Conservation (phyloP, 2,797 vertebrate species). For the Hydrolagus colliei region DNA sequence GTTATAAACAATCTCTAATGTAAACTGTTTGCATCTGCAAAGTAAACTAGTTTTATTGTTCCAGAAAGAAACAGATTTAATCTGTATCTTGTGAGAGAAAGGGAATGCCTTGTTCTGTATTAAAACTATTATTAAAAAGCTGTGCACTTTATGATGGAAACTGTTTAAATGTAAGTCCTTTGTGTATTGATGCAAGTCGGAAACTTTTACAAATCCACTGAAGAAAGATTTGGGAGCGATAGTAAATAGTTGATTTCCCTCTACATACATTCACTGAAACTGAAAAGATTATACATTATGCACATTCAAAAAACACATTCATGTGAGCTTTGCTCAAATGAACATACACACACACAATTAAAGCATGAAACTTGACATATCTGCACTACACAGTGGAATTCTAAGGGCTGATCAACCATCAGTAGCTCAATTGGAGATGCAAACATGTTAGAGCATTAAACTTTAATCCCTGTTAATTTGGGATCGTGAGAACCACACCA, state of each 20-base stretch:
- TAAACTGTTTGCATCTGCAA: conserved; percentile 21
- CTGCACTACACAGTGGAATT: background rate
- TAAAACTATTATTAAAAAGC: background rate
- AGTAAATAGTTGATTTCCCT: background rate
- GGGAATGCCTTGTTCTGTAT: background rate
- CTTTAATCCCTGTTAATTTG: background rate
- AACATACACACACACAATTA: background rate
- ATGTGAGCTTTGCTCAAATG: background rate
- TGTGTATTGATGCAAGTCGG: background rate
- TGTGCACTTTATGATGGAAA: background rate
- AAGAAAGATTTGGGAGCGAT: background rate
- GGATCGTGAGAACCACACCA: conserved; percentile 9
- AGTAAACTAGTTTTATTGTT: conserved; percentile 2
- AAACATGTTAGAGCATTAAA: conserved; percentile 8
- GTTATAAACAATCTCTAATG: conserved; percentile 22
- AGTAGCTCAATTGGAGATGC: background rate
- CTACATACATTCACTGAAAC: background rate
- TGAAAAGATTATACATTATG: background rate
- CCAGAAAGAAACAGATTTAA: background rate
- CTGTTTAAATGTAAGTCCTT: background rate
- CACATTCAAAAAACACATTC: background rate
- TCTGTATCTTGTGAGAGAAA: background rate
- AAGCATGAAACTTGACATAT: background rate
- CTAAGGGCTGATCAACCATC: background rate
- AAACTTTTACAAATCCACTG: background rate